Conservation (phyloP, 2,888 invertebrate species). For the Phaonia tiefii region DNA sequence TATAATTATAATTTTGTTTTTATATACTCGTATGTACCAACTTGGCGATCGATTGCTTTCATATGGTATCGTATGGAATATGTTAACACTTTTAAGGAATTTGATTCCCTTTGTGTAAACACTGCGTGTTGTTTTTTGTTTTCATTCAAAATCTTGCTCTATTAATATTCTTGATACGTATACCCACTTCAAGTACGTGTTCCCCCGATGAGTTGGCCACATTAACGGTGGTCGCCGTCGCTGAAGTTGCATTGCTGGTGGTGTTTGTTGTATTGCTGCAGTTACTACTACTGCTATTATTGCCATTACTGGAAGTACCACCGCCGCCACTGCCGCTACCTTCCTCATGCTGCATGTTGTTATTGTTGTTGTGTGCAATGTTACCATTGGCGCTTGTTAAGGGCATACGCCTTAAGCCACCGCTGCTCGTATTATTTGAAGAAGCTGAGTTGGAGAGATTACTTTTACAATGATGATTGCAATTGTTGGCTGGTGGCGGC, state of each 20-base stretch:
- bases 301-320: conserved; percentile 60
- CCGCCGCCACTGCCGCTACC: conserved; percentile 72
- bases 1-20: conserved; percentile 12
- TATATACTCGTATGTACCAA: too few relatives aligned
- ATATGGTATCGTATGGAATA: conserved; percentile 20
- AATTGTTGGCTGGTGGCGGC: conserved; percentile 54
- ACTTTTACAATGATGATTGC: conserved; percentile 68
- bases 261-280: conserved; percentile 63
- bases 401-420: conserved; percentile 67
- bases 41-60: conserved; percentile 23
- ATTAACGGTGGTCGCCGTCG: conserved; percentile 55
- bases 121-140: not conserved
- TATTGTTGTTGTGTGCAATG: conserved; percentile 68
- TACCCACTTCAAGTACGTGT: conserved; percentile 79
- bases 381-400: conserved; percentile 73
- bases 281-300: conserved; percentile 57
- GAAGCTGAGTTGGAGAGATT: conserved; percentile 59
- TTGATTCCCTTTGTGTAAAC: conserved; percentile 39
- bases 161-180: conserved; percentile 79
- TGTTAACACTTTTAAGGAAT: conserved; percentile 46
- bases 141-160: conserved; percentile 74
- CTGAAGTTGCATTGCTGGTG: conserved; percentile 59
- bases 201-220: conserved; percentile 72
- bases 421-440: conserved; percentile 40
- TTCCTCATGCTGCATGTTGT: conserved; percentile 68